Evolutionary conservation across 2,888 invertebrate species (phyloP), one percentile per base, ranked within the genome.

Genomic region (Ormyrus rosae): DNA sequence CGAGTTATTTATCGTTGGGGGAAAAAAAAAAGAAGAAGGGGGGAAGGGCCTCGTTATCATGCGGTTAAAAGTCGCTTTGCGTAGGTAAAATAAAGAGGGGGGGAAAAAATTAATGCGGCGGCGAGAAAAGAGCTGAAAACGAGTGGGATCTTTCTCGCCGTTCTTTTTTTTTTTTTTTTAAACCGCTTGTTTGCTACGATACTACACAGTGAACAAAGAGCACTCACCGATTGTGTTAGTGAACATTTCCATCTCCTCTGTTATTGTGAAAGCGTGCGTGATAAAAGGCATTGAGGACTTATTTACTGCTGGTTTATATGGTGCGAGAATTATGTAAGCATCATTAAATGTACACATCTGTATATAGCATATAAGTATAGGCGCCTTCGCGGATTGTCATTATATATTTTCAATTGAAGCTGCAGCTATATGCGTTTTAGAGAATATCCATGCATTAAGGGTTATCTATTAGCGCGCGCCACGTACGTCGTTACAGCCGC

Each of bases 201-300:
- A 5, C 34, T 34, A 68, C 10, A 50, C 34, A 78, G 72, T 74
- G 67, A 74, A 81, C 73, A 80, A 78, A 79, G 76, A 81, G 77
- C 78, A 89, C 90, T 90, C 87, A 90, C 90, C 90, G 82, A 90
- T 85, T 65, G 88, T 88, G 82, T 90, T 90, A 81, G 89, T 86
- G 85, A 90, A 90, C 84, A 88, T 89, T 86, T 89, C 90, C 86
- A 88, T 85, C 83, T 86, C 89, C 78, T 86, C 90, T 89, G 87
- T 87, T 86, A 84, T 86, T 84, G 83, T 80, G 85, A 79, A 84
- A 86, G 87, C 87, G 86, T 87, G 86, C 85, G 85, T 82, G 77
- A 81, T 81, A 83, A 84, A 85, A 84, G 77, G 80, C 82, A 82
- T 82, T 80, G 80, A 80, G 76, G 77, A 79, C 76, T 79, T 79